These are phyloP conservation scores for Eulimnadia texana DNA, from an alignment of 1,140 invertebrate species.

Conservation along the genomic window DNA sequence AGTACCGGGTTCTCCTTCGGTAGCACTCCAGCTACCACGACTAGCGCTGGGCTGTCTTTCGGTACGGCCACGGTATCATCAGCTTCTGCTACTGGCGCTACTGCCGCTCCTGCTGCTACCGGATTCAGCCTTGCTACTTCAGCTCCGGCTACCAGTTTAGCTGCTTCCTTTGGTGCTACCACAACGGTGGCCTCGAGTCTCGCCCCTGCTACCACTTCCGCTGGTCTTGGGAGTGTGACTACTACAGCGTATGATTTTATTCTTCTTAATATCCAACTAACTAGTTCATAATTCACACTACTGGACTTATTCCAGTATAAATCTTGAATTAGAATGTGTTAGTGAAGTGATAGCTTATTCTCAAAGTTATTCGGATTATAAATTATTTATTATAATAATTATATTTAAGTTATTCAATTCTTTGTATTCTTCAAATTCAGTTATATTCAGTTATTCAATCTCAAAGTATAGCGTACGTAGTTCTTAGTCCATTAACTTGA, in stretches of 20 bases:
- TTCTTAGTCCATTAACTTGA: no score
- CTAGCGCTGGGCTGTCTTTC: not conserved
- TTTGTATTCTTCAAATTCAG: no score
- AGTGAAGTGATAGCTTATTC: no score
- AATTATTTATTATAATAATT: no score
- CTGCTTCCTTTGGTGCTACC: constrained; percentile 8
- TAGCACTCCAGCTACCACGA: not conserved
- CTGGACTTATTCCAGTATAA: no score
- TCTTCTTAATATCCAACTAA: no score
- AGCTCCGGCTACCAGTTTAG: constrained; percentile 15
- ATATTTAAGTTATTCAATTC: no score
- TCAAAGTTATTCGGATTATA: no score
- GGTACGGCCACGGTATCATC: constrained; percentile 10
- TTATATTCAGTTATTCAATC: no score
- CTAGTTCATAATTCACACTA: no score
- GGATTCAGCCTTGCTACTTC: constrained; percentile 13
- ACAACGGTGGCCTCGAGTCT: constrained; percentile 20
- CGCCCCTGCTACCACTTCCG: not conserved
- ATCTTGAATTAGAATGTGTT: no score
- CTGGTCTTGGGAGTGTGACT: constrained; percentile 13
- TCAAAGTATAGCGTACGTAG: no score
- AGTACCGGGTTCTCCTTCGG: not conserved
- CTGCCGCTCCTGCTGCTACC: constrained; percentile 16
- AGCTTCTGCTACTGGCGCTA: constrained; percentile 14
- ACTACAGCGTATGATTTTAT: constrained; percentile 18